Evolutionary conservation across 2,113 vertebrate genomes (phyloP), one percentile per base, ranked within the genome.

Genomic region (Crypturellus undulatus): DNA sequence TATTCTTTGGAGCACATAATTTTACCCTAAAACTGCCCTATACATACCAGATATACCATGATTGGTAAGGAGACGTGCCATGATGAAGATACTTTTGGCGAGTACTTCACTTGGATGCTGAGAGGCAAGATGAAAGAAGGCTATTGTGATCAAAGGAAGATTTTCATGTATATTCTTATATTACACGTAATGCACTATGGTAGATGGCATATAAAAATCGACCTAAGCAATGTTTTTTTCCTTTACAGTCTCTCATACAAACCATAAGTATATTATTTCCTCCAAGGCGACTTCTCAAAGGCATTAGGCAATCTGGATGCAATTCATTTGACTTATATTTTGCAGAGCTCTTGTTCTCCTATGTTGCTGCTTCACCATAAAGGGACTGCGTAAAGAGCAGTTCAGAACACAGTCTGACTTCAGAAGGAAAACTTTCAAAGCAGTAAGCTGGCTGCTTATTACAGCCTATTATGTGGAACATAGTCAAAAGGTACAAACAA

Each of bases 401-500:
- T 81, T 38, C 75, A 92, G 81, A 95, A 45, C 26, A 67, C 24
- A 59, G 45, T 42, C 67, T 89, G 84, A 73, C 45, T 92, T 94
- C 79, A 94, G 90, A 92, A 83, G 51, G 71, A 77, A 59, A 1
- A 56, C 65, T 91, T 95, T 89, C 43, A 92, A 91, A 94, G 45
- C n/a, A 78, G 79, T 88, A 86, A 95, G 21, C 69, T 92, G 72
- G 34, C 71, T 80, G 84, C 40, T 94, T 89, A 83, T 51, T 84
- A 59, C 54, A 49, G 70, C 7, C 24, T 87, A 24, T 87, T 82
- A 67, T 9, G n/a, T 94, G 93, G 93, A 92, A 80, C 2, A 0
- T 0, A 83, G 91, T 92, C 91, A 84, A 89, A 96, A 94, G 65
- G 93, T 94, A 86, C 82, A 95, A 94, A 85, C 36, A 92, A 84